Evolutionary conservation across 2,888 invertebrate species (phyloP), one percentile per base, ranked within the genome.

Genomic region (Aricia artaxerxes): DNA sequence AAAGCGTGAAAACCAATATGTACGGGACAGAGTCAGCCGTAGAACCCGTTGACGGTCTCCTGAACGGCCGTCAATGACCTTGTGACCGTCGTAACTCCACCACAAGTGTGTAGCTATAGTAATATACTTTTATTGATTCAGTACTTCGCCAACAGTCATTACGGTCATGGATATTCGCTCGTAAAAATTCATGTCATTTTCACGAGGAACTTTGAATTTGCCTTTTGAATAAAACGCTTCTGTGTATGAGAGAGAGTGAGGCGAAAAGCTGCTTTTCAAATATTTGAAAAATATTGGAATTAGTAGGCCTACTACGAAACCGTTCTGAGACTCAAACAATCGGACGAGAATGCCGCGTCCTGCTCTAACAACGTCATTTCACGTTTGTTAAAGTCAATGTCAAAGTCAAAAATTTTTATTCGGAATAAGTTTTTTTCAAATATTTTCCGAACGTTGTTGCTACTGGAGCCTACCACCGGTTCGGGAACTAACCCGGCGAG

Each of bases 121-220:
- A 57, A 76, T 35, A 76, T 76, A 53, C 57, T 53, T 76, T 76
- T 76, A 76, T 57, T 35, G 76, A 75, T 76, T 53, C 49, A 76
- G 35, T 53, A 57, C 76, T 57, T 57, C 73, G 73, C 73, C 44
- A 44, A 73, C 73, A 44, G n/a, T 38, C 13, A 44, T 44, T 44
- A 44, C 44, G n/a, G 73, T 44, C 24, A 73, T 73, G 7, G 73
- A 73, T n/a, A 73, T 73, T 73, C 16, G 40, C 31, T 73, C 40
- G 44, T 73, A 44, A 69, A 69, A 69, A 16, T 69, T 69, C 13
- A 69, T 35, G 69, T 13, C 38, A 69, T 38, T 69, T 69, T 69
- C 69, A 69, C 69, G 69, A 69, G 69, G 35, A 69, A 69, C 69
- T 69, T 13, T 35, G 13, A 69, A 69, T 35, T 35, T 69, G 0